These are phyloP conservation scores for Philotrypesis tridentata DNA, from an alignment of 1,140 invertebrate genomes.

Conservation along the genomic window DNA sequence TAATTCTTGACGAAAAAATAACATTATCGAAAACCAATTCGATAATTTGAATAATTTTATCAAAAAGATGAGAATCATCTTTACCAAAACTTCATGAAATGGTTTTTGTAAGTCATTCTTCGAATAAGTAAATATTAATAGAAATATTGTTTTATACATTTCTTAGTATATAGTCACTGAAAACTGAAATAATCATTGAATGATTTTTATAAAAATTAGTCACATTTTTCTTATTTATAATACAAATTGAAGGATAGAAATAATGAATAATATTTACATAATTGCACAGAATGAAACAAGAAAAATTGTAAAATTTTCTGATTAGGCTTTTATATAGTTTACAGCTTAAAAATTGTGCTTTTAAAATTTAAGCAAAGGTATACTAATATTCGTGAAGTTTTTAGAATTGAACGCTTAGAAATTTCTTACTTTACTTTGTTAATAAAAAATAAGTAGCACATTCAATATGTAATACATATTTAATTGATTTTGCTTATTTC, in stretches of 20 bases:
- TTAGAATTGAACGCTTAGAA: slow-evolving; percentile 12
- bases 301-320: not conserved
- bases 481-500: not conserved
- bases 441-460: slow-evolving; percentile 13
- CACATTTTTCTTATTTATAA: not conserved
- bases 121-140: not conserved
- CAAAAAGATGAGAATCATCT: not conserved
- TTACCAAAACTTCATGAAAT: slow-evolving; percentile 3
- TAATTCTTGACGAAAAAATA: not conserved
- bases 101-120: slow-evolving; percentile 12
- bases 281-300: slow-evolving; percentile 13
- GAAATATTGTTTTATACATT: not conserved
- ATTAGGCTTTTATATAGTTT: not conserved
- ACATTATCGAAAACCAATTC: not conserved
- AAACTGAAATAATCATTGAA: slow-evolving; percentile 1
- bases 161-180: not conserved
- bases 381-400: not conserved
- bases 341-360: not conserved
- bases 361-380: slow-evolving; percentile 4
- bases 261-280: slow-evolving; percentile 33
- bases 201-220: slow-evolving; percentile 7
- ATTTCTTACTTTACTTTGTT: not conserved
- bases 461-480: not conserved
- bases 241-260: slow-evolving; percentile 24
- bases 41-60: slow-evolving; percentile 3